Evolutionary conservation across 1,140 invertebrate species (phyloP).

Genomic region (Drosophila ficusphila): DNA sequence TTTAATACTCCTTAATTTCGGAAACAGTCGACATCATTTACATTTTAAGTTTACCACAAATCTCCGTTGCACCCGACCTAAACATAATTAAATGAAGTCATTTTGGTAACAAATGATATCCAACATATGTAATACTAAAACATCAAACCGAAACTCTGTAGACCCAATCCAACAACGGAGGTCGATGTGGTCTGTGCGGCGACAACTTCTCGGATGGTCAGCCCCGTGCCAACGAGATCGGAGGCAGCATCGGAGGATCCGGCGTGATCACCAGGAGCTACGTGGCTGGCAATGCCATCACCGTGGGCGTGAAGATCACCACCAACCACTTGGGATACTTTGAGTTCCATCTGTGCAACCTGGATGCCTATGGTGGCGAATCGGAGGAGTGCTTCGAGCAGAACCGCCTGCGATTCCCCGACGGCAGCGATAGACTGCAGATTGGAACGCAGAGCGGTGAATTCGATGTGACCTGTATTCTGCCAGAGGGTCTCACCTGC

Average conservation of each 20-base stretch:
- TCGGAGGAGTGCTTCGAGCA: slow-evolving; percentile 87
- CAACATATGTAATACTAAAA: too few species aligned
- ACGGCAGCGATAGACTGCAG: slow-evolving; percentile 81
- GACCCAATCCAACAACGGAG: slow-evolving; percentile 83
- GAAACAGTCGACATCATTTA: too few species aligned
- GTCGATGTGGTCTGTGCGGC: slow-evolving; percentile 87
- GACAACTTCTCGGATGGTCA: slow-evolving; percentile 85
- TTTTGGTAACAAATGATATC: too few species aligned
- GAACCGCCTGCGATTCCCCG: slow-evolving; percentile 84
- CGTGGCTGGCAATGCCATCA: slow-evolving; percentile 72
- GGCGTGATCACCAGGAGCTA: slow-evolving; percentile 85
- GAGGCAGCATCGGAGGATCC: slow-evolving; percentile 86
- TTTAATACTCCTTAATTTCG: too few species aligned
- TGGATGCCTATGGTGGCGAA: slow-evolving; percentile 83
- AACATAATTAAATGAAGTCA: too few species aligned
- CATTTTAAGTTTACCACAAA: too few species aligned
- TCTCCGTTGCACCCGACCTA: too few species aligned
- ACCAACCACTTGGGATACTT: slow-evolving; percentile 86
- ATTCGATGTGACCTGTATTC: slow-evolving; percentile 80
- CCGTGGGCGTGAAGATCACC: slow-evolving; percentile 84
- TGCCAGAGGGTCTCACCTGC: slow-evolving; percentile 87
- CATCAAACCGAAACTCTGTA: neutral
- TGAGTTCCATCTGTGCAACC: slow-evolving; percentile 86
- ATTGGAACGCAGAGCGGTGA: slow-evolving; percentile 64
- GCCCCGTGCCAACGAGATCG: slow-evolving; percentile 88